phyloP scores from a whole-genome alignment of 2,888 invertebrate genomes.

The Hedychridium roseum region DNA sequence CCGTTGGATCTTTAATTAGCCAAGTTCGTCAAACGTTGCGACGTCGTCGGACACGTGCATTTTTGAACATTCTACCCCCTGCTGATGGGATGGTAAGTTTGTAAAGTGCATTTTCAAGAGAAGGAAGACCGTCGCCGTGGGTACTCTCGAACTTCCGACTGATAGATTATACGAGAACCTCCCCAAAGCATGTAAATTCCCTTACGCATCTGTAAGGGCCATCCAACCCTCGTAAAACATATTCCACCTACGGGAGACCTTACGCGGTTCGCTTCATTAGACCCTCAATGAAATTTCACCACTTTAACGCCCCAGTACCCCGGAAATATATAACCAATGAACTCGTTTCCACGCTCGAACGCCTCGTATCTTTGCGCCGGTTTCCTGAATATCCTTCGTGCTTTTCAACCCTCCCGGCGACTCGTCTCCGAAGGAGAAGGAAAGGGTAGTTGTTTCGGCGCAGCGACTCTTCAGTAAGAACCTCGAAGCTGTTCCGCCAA shows the following conservation, averaged over 20 bases:
- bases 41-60: too few species aligned
- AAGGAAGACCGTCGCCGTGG: background rate
- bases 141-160: conserved; percentile 24
- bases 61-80: too few species aligned
- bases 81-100: too few species aligned
- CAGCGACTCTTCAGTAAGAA: conserved; percentile 24
- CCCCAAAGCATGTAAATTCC: conserved; percentile 45
- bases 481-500: conserved; percentile 25
- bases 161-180: conserved; percentile 40
- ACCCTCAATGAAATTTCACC: conserved; percentile 51
- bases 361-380: conserved; percentile 44
- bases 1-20: too few species aligned
- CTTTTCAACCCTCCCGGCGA: conserved; percentile 30
- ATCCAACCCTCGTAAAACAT: conserved; percentile 46
- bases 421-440: conserved; percentile 37
- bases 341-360: conserved; percentile 56
- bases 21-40: too few species aligned
- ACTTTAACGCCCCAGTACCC: conserved; percentile 54
- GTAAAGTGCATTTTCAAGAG: too few species aligned
- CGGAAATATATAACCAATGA: conserved; percentile 55
- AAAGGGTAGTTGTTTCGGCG: conserved; percentile 21
- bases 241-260: conserved; percentile 47
- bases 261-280: conserved; percentile 53
- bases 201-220: conserved; percentile 45
- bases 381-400: conserved; percentile 34